Conservation (phyloP, 2,797 vertebrate species). For the Toxotes lorentzi region DNA sequence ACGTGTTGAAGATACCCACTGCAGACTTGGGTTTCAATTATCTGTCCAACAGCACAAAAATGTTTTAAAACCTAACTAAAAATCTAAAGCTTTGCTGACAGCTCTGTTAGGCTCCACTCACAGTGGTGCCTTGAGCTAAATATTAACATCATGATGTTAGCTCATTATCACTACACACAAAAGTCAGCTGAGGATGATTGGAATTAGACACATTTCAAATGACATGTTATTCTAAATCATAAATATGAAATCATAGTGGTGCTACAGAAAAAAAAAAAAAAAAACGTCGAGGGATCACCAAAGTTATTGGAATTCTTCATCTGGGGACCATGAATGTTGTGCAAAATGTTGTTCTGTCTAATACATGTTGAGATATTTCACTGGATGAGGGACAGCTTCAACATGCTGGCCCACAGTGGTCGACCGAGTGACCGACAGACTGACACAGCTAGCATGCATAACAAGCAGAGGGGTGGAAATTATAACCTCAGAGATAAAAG, state of each 20-base stretch:
- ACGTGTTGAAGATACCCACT: conserved; percentile 9
- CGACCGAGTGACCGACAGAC: too few relatives aligned
- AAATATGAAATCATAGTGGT: too few relatives aligned
- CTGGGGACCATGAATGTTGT: neutral
- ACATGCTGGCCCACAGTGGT: too few relatives aligned
- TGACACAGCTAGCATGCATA: too few relatives aligned
- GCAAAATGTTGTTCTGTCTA: neutral
- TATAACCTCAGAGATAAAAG: neutral
- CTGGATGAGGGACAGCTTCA: too few relatives aligned
- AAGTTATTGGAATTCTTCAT: neutral
- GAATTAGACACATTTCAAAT: too few relatives aligned
- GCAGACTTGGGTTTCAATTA: conserved; percentile 4
- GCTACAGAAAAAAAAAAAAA: neutral
- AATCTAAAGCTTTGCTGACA: neutral
- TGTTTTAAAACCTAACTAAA: neutral
- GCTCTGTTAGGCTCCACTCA: neutral
- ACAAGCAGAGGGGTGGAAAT: neutral
- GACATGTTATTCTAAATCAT: too few relatives aligned
- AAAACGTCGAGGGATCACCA: neutral
- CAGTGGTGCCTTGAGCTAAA: neutral
- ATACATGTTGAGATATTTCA: neutral
- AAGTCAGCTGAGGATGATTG: neutral
- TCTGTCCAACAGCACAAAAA: conserved; percentile 13
- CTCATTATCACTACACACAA: neutral
- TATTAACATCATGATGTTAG: neutral